Base-by-base conservation (phyloP, 2,888 invertebrate genomes). In the Hydroisotoma schaefferi region DNA sequence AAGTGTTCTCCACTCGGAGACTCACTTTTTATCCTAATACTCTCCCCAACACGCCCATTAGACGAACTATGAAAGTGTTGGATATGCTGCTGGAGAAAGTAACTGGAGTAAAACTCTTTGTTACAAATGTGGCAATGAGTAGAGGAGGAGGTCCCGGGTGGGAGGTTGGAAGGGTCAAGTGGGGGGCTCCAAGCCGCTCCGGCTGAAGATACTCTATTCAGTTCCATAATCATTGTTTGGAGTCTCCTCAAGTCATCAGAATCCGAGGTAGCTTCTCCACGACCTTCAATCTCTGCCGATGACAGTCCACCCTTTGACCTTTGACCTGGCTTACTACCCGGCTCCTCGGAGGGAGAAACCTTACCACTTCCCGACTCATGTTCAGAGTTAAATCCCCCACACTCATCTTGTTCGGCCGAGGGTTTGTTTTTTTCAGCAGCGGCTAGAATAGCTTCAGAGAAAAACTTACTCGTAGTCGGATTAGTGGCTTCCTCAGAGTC, bases 221-320 rank as follows among this genome's bases (percentile, higher is more conserved):
- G 79, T 78, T 89, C 93, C 73, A 87, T 84, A 73, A 90, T 89
- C 92, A 91, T 94, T 22, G 89, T 89, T 77, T 93, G 92, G 58
- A 93, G 78, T 76, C 92, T 91, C 68, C 90, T 87, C 15, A 93
- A 79, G 76, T 92, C 91, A 76, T 91, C 89, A 70, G 88, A 89
- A 54, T 90, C 87, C 23, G 70, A 68, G 20, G 68, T 68, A 2
- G 51, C 67, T 20, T 69, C 70, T 59, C 75, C 74, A 23, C 65
- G 51, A 18, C 38, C 63, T 43, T 71, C 67, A 29, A 63, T 63
- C 20, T 70, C 65, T 8, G 63, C 56, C 20, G 28, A 28, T 18
- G 43, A 46, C 2, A 49, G 49, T 46, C 55, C 55, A 27, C 22
- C 26, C 15, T 52, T 52, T 22, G 55, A 61, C 6, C 61, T 57